A percentile compares a stretch with the other conserved stretches of the same genome.
Evolutionary conservation across 2,113 vertebrate genomes (phyloP).

Genomic region (Xiphophorus hellerii): DNA sequence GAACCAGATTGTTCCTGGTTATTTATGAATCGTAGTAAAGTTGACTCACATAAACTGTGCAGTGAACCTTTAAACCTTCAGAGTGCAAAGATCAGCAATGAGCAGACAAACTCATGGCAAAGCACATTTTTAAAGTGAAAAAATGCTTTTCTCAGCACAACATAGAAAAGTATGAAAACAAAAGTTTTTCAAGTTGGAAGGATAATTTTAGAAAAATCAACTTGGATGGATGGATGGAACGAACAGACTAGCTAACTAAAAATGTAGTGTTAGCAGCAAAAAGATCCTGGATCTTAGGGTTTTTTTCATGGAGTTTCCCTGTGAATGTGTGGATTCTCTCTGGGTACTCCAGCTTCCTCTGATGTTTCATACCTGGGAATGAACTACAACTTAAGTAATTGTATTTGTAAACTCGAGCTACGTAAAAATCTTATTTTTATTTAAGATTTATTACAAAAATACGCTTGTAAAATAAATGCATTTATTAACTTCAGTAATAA

Average conservation of each 20-base stretch:
- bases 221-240: too few relatives aligned
- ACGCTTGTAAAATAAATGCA: background rate
- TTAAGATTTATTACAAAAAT: background rate
- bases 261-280: too few relatives aligned
- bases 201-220: too few relatives aligned
- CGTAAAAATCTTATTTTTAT: background rate
- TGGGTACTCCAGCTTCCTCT: too few relatives aligned
- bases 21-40: background rate
- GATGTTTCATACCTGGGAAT: too few relatives aligned
- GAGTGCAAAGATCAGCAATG: background rate
- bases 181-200: background rate
- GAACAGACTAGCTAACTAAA: too few relatives aligned
- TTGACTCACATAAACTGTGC: background rate
- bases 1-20: background rate
- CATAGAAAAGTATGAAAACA: background rate
- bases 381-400: too few relatives aligned
- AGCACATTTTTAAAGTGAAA: background rate
- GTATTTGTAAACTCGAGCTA: background rate
- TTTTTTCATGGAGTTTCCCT: too few relatives aligned
- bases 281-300: too few relatives aligned
- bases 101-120: background rate
- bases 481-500: background rate
- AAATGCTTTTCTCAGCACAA: background rate
- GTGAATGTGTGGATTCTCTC: too few relatives aligned
- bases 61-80: background rate